Base-by-base conservation (phyloP, 2,888 invertebrate species). In the Cremastinae sp. region DNA sequence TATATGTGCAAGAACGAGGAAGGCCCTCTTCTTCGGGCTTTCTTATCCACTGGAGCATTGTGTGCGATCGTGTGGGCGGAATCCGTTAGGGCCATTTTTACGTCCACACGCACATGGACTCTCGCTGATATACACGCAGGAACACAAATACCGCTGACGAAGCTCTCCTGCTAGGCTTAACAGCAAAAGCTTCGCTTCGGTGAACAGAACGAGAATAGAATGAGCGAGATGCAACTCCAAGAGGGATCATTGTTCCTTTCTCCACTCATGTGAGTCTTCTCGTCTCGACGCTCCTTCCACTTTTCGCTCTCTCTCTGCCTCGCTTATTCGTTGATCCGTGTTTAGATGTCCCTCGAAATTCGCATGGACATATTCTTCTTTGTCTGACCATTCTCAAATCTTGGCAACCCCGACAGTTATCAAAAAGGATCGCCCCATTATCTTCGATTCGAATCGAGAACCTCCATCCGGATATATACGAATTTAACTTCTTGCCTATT, bases 31-130 rank as follows among this genome's bases (percentile, higher is more conserved):
- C 64, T 68, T 69, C 62, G 71, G 78, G 69, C 61, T 45, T 65
- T 51, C 35, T 65, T 28, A 28, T 28, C 55, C 61, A 35, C 8
- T 70, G 61, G 66, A 70, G 74, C 59, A 70, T 65, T 62, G 68
- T 58, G 80, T 5, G 28, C 70, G 79, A 74, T 79, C 80, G 83
- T 82, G 81, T 76, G 76, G 79, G 58, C 28, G 58, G 74, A 80
- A 83, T 77, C 80, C 80, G 84, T 84, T 84, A 81, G 81, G 80
- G 81, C 79, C 77, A 75, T 10, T 28, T 22, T 39, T 41, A 20
- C 12, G 12, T 56, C 28, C 18, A 37, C 41, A 28, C 28, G 28
- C 79, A n/a, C n/a, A 43, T 55, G 10, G 20, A 41, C 16, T 16
- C 12, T 28, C 41, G 41, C 49, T 20, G 20, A 12, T 56, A 41